Evolutionary conservation across 2,888 invertebrate species (phyloP), one percentile per base, ranked within the genome.

Genomic region (Napeogenes sylphis): DNA sequence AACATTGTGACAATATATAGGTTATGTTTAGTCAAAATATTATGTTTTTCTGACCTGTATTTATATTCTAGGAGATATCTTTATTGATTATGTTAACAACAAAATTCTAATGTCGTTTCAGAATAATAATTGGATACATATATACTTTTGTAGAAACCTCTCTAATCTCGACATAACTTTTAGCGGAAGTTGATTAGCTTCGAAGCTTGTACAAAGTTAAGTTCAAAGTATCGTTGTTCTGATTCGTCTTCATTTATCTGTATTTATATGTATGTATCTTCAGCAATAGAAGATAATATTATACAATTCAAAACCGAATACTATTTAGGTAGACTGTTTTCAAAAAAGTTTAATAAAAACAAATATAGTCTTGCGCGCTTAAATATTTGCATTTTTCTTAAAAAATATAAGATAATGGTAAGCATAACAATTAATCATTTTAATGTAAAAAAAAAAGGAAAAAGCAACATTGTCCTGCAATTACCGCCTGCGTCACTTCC

Each of bases 401-500:
- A 51, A 30, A 10, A 45, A 45, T 45, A 30, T 21, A 30, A 45
- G 21, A 56, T 30, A 30, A 30, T 14, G 13, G 30, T 10, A 13
- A 45, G 56, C 30, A 61, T 35, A 47, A 58, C 55, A 61, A 64
- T 58, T 61, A 64, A 64, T 58, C 57, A 62, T 59, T 65, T 58
- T 60, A 55, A 62, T 58, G 55, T 60, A 45, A 62, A 70, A 71
- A 73, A 68, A 67, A 67, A 66, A 64, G 66, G 65, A 63, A 74
- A 75, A 76, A 76, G 76, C 73, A 74, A 80, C 80, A 82, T 82
- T 82, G 81, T 83, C 73, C 79, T 77, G 70, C 78, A 81, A 83
- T 84, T 83, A 83, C 81, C 80, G 75, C 72, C 75, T 77, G 75
- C 79, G 83, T 83, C 84, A 83, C 80, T 86, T 77, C 80, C 82